Evolutionary conservation across 1,140 invertebrate species (phyloP).

Genomic region (Andricus grossulariae): DNA sequence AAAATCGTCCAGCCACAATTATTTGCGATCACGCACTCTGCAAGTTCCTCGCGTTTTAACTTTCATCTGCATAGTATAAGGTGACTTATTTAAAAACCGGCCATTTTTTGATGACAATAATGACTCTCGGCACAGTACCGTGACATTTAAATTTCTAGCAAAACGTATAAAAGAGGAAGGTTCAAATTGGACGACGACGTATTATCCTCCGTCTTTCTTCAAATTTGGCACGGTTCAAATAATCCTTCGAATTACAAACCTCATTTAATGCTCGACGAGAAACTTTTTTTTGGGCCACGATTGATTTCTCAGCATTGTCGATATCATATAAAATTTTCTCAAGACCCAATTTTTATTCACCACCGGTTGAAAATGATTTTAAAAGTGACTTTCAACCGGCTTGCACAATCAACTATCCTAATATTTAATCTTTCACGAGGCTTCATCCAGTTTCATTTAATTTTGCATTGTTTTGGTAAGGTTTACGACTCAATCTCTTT

Average conservation of each 20-base stretch:
- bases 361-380: neutral
- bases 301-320: neutral
- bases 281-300: neutral
- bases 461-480: neutral
- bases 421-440: conserved; percentile 11
- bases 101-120: conserved; percentile 21
- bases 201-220: neutral
- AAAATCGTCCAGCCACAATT: conserved; percentile 10
- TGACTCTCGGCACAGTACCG: too few relatives aligned
- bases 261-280: neutral
- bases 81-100: conserved; percentile 22
- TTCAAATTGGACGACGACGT: conserved; percentile 1
- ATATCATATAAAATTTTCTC: neutral
- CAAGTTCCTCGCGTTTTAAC: neutral
- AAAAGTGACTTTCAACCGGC: conserved; percentile 1
- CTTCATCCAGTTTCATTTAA: neutral
- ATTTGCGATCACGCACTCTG: conserved; percentile 25
- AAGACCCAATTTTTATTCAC: neutral
- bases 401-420: neutral
- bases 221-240: conserved; percentile 28
- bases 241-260: conserved; percentile 16
- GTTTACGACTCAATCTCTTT: conserved; percentile 6
- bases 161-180: conserved; percentile 14
- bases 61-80: conserved; percentile 13
- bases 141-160: neutral